These are phyloP conservation scores for Allolobophora icterica DNA, from an alignment of 2,888 invertebrate species.

Conservation along the genomic window DNA sequence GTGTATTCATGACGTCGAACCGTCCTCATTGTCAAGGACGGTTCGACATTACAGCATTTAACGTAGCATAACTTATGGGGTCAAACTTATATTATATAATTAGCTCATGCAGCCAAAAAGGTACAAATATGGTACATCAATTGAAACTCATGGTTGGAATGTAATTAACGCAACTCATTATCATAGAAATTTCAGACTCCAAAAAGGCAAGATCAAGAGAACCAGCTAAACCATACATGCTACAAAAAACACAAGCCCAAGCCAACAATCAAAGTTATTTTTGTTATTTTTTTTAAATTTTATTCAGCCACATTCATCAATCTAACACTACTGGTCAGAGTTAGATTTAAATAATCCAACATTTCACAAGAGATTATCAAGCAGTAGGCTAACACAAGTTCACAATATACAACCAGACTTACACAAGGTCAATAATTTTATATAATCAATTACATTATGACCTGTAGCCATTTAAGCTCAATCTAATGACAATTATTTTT, in stretches of 20 bases:
- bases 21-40: background rate
- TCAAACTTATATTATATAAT: too few relatives aligned
- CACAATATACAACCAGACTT: too few relatives aligned
- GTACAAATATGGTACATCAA: too few relatives aligned
- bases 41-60: background rate
- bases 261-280: background rate
- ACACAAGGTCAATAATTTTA: too few relatives aligned
- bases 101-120: too few relatives aligned
- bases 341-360: background rate
- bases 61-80: background rate
- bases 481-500: background rate
- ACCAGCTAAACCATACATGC: background rate
- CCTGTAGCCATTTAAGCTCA: background rate
- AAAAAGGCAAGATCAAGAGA: background rate
- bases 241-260: background rate
- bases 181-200: too few relatives aligned
- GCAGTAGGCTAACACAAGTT: background rate
- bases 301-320: background rate
- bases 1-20: too few relatives aligned
- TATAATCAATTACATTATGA: background rate
- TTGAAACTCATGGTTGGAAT: too few relatives aligned
- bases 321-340: background rate
- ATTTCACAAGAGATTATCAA: background rate
- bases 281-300: too few relatives aligned
- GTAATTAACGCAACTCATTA: too few relatives aligned